Percentiles rank a stretch among this genome's conserved stretches.
Evolutionary conservation across 2,113 vertebrate species (phyloP).

Genomic region (Neomonachus schauinslandi): DNA sequence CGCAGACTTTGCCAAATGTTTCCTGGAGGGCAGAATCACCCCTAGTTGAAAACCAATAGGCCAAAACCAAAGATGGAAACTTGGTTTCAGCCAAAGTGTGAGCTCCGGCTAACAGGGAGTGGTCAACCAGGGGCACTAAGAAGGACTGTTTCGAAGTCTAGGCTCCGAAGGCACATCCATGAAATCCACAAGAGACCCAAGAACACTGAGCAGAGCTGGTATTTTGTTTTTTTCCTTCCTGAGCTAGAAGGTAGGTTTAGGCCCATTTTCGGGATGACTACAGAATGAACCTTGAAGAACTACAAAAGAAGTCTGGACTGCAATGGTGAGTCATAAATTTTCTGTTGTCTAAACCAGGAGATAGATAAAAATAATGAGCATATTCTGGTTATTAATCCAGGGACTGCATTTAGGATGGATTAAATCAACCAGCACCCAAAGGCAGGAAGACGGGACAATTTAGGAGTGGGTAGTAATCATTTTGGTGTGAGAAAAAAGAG

Average conservation of each 20-base stretch:
- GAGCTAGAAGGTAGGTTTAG: background rate
- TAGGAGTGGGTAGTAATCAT: background rate
- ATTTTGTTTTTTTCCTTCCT: background rate
- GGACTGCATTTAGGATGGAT: background rate
- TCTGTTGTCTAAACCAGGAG: background rate
- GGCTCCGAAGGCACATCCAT: background rate
- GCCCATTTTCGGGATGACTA: background rate
- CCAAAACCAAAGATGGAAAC: background rate
- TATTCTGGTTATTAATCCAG: slow-evolving; percentile 14
- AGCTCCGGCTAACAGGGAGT: background rate
- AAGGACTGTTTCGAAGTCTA: background rate
- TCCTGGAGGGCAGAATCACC: background rate
- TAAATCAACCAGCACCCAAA: background rate
- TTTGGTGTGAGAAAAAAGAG: background rate
- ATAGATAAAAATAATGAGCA: background rate
- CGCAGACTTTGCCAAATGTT: background rate
- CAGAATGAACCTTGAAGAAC: background rate
- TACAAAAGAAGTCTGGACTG: background rate
- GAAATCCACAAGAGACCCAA: background rate
- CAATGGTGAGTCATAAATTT: background rate
- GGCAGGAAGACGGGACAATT: background rate
- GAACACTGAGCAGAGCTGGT: background rate
- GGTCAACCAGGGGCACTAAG: background rate
- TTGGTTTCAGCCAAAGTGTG: background rate
- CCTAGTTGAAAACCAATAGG: background rate